Evolutionary conservation across 2,113 vertebrate species (phyloP).

Genomic region (Himantopus leucocephalus): DNA sequence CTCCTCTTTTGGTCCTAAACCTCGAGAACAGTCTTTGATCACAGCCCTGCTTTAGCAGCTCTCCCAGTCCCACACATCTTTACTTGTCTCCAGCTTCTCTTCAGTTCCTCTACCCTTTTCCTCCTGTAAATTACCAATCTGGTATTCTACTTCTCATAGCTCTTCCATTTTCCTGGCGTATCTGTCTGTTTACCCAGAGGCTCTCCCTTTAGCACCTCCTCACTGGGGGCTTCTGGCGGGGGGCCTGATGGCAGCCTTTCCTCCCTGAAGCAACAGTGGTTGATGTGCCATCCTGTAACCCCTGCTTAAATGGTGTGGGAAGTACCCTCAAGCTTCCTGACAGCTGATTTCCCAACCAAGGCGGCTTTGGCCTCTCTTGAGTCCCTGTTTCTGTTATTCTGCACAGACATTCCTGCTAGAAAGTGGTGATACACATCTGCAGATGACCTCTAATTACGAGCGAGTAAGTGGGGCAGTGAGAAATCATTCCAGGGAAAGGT

Average conservation of each 20-base stretch:
- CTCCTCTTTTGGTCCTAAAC: background rate
- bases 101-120: background rate
- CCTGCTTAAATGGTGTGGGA: background rate
- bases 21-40: background rate
- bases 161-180: background rate
- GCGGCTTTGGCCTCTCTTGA: background rate
- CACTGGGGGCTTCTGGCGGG: background rate
- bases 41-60: background rate
- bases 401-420: background rate
- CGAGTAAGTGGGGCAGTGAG: background rate
- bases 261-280: background rate
- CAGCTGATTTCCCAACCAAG: background rate
- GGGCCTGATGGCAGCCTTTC: accelerated
- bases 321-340: background rate
- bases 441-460: background rate
- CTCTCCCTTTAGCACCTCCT: background rate
- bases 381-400: background rate
- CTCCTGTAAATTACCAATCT: background rate
- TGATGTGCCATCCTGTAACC: background rate
- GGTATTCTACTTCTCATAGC: background rate
- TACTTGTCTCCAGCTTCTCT: background rate
- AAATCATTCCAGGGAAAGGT: background rate
- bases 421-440: accelerated
- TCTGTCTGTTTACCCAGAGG: background rate
- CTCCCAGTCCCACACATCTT: background rate